Percentiles rank a stretch among this genome's conserved stretches.
These are phyloP conservation scores for Rhopalosiphum maidis DNA, from an alignment of 1,140 invertebrate genomes.

Conservation along the genomic window DNA sequence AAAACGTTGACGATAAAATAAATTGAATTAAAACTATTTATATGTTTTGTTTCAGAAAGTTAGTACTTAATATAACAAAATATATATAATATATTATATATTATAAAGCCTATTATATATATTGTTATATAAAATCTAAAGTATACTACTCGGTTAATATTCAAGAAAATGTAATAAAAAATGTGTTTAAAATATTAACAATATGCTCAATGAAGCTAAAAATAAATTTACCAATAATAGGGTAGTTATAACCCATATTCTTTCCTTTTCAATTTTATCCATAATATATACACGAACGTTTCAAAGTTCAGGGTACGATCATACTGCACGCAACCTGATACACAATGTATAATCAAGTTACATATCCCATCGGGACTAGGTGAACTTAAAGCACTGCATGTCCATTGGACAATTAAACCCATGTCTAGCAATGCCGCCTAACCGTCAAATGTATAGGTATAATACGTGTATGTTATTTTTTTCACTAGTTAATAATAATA, in stretches of 20 bases:
- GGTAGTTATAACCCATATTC: slow-evolving; percentile 1
- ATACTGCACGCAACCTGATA: neutral
- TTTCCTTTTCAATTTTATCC: neutral
- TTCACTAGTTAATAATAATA: slow-evolving; percentile 37
- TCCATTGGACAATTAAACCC: slow-evolving; percentile 53
- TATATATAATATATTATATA: neutral
- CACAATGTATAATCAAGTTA: slow-evolving; percentile 37
- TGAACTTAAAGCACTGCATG: slow-evolving; percentile 48
- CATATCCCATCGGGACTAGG: slow-evolving; percentile 8
- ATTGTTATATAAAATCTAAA: neutral
- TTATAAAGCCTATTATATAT: neutral
- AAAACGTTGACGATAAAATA: neutral
- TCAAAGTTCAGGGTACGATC: neutral
- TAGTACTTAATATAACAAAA: slow-evolving; percentile 12
- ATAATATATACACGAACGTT: slow-evolving; percentile 7
- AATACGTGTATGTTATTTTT: neutral
- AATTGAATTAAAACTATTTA: neutral
- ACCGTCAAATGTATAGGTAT: neutral
- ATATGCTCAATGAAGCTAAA: neutral
- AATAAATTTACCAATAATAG: neutral
- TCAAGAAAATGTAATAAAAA: neutral
- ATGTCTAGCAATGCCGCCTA: neutral
- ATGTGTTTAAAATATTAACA: neutral
- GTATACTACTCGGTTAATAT: neutral
- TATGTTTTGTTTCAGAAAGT: neutral